Conservation (phyloP, 2,797 vertebrate genomes). For the Phaenicophaeus curvirostris region DNA sequence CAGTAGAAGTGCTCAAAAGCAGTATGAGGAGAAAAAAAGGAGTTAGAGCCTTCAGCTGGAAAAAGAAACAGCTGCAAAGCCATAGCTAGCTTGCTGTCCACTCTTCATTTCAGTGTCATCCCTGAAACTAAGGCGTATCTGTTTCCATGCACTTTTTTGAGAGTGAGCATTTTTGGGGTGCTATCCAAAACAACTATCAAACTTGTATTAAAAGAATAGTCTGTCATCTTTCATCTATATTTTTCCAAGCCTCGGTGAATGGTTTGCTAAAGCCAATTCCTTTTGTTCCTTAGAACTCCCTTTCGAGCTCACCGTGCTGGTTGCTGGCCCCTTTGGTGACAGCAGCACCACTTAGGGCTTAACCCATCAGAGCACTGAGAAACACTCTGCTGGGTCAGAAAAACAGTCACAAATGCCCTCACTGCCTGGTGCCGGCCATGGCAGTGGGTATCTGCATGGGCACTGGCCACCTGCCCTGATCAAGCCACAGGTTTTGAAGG, state of each 20-base stretch:
- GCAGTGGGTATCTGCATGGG: neutral
- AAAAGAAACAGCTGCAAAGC: neutral
- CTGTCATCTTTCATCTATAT: neutral
- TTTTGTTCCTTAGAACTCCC: neutral
- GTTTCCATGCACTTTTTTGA: neutral
- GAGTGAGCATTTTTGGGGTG: neutral
- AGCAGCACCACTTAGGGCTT: neutral
- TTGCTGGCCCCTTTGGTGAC: neutral
- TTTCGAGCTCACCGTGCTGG: neutral
- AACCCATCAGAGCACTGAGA: neutral
- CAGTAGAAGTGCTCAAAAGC: neutral
- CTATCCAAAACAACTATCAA: neutral
- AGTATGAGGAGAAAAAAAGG: neutral
- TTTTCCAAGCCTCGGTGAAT: neutral
- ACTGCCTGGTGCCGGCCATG: accelerated
- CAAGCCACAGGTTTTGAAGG: neutral
- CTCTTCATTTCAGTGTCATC: neutral
- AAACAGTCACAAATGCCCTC: neutral
- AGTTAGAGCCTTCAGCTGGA: neutral
- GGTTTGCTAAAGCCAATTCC: neutral
- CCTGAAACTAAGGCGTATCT: neutral
- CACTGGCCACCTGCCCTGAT: neutral
- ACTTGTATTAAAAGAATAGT: neutral
- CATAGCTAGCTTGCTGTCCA: neutral
- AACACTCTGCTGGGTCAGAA: neutral